Conservation (phyloP, 64 coral and sea anemone genomes). For the Acropora yongei region DNA sequence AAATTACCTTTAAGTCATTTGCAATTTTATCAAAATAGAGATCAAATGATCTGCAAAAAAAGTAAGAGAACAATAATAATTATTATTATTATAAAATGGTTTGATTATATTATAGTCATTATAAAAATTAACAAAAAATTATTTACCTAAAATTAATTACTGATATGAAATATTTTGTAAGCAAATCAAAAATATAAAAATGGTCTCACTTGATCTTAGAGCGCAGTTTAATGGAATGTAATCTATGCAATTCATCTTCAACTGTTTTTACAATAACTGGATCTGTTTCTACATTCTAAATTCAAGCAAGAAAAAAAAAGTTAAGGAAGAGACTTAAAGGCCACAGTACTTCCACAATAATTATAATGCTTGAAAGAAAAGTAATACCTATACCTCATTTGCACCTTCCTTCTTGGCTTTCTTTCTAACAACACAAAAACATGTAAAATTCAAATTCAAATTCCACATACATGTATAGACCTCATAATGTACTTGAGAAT, state of each 20-base stretch:
- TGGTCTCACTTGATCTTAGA: constrained; percentile 83
- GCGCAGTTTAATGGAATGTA: constrained; percentile 63
- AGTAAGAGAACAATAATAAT: not conserved
- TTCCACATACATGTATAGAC: no score
- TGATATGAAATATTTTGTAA: not conserved
- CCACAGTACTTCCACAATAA: not conserved
- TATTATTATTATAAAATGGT: not conserved
- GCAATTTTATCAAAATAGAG: constrained; percentile 32
- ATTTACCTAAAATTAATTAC: not conserved
- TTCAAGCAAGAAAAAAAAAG: not conserved
- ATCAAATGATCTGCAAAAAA: constrained; percentile 56
- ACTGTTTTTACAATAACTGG: constrained; percentile 47
- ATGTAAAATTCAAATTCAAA: no score
- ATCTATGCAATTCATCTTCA: constrained; percentile 73
- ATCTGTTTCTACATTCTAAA: constrained; percentile 14
- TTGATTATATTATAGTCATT: no score
- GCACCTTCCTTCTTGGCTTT: constrained; percentile 15
- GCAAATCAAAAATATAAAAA: not conserved
- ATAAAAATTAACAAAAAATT: no score
- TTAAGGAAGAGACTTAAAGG: not conserved
- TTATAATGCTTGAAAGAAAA: not conserved
- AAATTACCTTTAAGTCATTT: constrained; percentile 39
- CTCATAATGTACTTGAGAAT: no score
- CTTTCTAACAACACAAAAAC: not conserved
- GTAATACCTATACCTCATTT: not conserved